Percentiles rank a stretch among this genome's conserved stretches.
Conservation (phyloP, 2,797 vertebrate genomes). For the Rhodeus uyekii region DNA sequence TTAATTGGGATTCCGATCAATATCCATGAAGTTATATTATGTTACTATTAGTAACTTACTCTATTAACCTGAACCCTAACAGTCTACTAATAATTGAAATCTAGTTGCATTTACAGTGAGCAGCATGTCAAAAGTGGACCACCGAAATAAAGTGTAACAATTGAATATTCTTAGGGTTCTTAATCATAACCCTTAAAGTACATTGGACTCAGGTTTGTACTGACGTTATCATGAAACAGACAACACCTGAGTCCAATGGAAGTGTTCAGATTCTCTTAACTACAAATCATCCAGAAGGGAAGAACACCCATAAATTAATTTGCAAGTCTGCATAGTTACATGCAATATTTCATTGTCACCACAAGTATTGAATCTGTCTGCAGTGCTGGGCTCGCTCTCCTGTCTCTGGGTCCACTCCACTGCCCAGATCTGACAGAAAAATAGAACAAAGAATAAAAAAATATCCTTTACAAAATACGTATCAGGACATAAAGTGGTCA, state of each 20-base stretch:
- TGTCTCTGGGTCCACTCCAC: constrained; percentile 67
- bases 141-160: not conserved
- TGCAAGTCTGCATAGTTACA: not conserved
- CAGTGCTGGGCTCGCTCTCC: constrained; percentile 62
- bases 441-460: not conserved
- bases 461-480: not conserved
- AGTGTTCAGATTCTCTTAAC: not conserved
- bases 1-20: too few relatives aligned
- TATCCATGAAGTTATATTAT: too few relatives aligned
- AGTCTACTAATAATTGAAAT: not conserved
- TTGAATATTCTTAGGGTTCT: not conserved
- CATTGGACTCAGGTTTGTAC: too few relatives aligned
- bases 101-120: not conserved
- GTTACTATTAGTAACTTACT: not conserved
- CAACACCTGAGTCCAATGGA: not conserved
- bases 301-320: not conserved
- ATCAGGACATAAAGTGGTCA: not conserved
- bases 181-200: not conserved
- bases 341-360: not conserved
- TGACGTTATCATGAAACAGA: not conserved
- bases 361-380: not conserved
- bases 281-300: not conserved
- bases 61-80: not conserved
- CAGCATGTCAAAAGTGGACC: not conserved
- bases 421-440: constrained; percentile 56